These are phyloP conservation scores for Macrosiphum euphorbiae DNA, from an alignment of 2,888 invertebrate species.

Conservation along the genomic window DNA sequence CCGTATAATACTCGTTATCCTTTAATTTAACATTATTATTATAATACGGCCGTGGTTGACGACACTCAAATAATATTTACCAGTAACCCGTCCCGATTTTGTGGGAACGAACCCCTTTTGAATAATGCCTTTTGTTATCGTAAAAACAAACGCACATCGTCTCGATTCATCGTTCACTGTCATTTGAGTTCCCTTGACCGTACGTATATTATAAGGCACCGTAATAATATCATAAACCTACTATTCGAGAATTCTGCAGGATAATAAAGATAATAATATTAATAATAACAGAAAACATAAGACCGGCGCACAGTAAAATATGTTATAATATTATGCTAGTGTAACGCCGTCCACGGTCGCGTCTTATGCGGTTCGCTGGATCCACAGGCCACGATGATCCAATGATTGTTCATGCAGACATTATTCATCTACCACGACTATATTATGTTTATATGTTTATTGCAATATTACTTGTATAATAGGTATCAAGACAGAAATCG, in stretches of 20 bases:
- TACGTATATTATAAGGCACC: not conserved
- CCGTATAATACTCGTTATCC: not conserved
- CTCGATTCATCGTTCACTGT: constrained; percentile 35
- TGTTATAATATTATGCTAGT: not conserved
- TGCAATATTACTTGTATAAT: not conserved
- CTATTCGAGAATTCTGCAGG: not conserved
- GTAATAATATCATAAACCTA: not conserved
- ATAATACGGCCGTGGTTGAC: not conserved
- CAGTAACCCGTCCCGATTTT: not conserved
- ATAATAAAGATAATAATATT: constrained; percentile 10
- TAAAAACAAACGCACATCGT: constrained; percentile 21
- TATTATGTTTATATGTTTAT: not conserved
- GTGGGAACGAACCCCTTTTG: not conserved
- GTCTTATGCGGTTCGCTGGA: not conserved
- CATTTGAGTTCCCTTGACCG: not conserved
- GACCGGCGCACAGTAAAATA: not conserved
- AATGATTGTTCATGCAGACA: not conserved
- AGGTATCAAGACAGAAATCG: not conserved
- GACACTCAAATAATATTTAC: constrained; percentile 24
- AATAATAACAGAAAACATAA: not conserved
- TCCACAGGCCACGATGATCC: not conserved
- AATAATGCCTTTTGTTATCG: constrained; percentile 14
- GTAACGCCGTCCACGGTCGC: not conserved
- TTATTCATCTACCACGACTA: not conserved
- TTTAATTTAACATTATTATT: not conserved